These are phyloP conservation scores for Andrena chrysosceles DNA, from an alignment of 2,888 invertebrate species.

Conservation along the genomic window DNA sequence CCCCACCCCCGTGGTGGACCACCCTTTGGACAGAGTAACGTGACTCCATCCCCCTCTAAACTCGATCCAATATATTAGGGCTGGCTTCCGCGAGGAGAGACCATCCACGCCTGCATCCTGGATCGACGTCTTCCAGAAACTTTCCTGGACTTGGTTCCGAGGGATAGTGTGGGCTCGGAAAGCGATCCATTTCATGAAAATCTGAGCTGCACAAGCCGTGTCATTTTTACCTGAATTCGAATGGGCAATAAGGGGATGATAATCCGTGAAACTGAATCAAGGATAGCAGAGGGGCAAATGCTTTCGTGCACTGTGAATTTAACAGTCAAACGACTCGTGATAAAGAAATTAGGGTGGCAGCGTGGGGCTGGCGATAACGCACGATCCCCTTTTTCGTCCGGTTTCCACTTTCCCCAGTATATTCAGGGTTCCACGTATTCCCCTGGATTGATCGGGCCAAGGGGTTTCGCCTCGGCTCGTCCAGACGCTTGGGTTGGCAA, in stretches of 20 bases:
- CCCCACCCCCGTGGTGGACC: constrained; percentile 37
- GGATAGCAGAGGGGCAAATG: background rate
- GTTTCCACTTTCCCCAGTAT: constrained; percentile 55
- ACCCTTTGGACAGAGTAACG: constrained; percentile 61
- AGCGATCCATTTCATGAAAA: too few species aligned
- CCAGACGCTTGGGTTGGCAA: constrained; percentile 79
- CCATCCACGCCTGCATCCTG: constrained; percentile 59
- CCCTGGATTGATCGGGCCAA: constrained; percentile 51
- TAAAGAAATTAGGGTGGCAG: constrained; percentile 36
- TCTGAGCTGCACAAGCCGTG: too few species aligned
- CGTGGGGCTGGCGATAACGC: constrained; percentile 27
- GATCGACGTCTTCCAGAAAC: background rate
- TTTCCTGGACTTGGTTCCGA: background rate
- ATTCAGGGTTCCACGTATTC: constrained; percentile 62
- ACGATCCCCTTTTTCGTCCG: constrained; percentile 25
- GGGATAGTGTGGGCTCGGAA: too few species aligned
- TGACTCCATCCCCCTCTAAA: constrained; percentile 72
- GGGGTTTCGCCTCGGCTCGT: constrained; percentile 48
- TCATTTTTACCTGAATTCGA: background rate
- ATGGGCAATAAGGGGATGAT: background rate
- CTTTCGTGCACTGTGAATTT: constrained; percentile 22
- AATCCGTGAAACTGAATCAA: background rate
- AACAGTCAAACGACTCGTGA: constrained; percentile 24
- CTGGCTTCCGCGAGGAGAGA: constrained; percentile 68
- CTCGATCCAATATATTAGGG: constrained; percentile 81